phyloP scores from a whole-genome alignment of 2,888 invertebrate genomes.

The Cecidostiba fungosa region DNA sequence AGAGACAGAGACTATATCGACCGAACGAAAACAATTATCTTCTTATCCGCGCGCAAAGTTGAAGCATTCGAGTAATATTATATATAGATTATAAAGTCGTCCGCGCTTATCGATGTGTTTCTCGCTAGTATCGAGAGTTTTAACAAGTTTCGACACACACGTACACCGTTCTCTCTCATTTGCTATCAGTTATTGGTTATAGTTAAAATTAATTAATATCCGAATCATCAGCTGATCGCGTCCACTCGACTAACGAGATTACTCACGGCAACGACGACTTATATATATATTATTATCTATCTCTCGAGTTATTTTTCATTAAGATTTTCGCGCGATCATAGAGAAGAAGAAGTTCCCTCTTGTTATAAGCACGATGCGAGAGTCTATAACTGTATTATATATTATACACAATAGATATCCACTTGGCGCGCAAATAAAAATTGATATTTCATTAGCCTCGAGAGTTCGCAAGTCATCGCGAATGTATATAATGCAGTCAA shows the following conservation, averaged over 20 bases:
- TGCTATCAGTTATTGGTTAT: not conserved
- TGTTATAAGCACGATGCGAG: not conserved
- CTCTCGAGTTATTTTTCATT: not conserved
- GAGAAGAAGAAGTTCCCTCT: not conserved
- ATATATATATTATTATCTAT: not conserved
- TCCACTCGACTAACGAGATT: not conserved
- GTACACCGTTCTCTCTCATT: not conserved
- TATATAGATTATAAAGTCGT: too few relatives aligned
- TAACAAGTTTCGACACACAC: not conserved
- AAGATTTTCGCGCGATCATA: not conserved
- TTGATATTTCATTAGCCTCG: not conserved
- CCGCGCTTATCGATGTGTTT: too few relatives aligned
- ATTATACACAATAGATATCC: not conserved
- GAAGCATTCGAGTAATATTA: too few relatives aligned
- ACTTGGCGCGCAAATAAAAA: not conserved
- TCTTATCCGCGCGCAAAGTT: too few relatives aligned
- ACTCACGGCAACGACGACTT: too few relatives aligned
- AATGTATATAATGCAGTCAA: not conserved
- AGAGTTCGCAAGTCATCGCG: not conserved
- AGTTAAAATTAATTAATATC: not conserved
- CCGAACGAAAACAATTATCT: constrained; percentile 1
- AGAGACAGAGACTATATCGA: not conserved
- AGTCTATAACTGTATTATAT: not conserved
- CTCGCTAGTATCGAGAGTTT: too few relatives aligned
- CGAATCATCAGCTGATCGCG: not conserved